Evolutionary conservation across 2,888 invertebrate genomes (phyloP).

Genomic region (Taphrorychus bicolor): DNA sequence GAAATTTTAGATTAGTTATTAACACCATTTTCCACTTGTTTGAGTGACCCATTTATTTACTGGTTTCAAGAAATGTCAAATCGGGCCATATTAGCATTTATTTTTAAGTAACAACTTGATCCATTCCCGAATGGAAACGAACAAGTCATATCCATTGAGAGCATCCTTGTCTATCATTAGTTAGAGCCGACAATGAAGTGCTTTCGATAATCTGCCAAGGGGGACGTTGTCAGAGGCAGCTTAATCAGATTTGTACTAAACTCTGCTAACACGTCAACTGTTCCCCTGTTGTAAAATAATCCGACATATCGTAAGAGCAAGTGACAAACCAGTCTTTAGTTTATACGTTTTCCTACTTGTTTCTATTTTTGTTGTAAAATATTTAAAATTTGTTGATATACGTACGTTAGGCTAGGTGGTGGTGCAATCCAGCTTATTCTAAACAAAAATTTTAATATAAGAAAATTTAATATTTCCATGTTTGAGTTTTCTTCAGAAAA

Average conservation of each 20-base stretch:
- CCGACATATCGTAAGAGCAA: slow-evolving; percentile 34
- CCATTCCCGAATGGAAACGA: background rate
- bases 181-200: too few relatives aligned
- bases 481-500: background rate
- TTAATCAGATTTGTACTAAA: background rate
- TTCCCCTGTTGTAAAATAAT: background rate
- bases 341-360: slow-evolving; percentile 26
- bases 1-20: too few relatives aligned
- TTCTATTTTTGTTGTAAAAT: slow-evolving; percentile 43
- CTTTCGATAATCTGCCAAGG: background rate
- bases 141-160: background rate
- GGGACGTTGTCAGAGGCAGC: background rate
- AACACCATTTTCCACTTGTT: too few relatives aligned
- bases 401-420: slow-evolving; percentile 55
- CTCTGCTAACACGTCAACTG: background rate
- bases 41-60: background rate
- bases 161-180: background rate
- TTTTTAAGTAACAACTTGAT: background rate
- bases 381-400: slow-evolving; percentile 45
- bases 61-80: background rate
- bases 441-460: slow-evolving; percentile 40
- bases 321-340: slow-evolving; percentile 16
- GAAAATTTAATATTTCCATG: slow-evolving; percentile 7
- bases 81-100: background rate
- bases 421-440: slow-evolving; percentile 58